A percentile compares a stretch with the other conserved stretches of the same genome.
Evolutionary conservation across 92 coral and sea anemone species (phyloP).

Genomic region (Hydrozoanthus gracilis): DNA sequence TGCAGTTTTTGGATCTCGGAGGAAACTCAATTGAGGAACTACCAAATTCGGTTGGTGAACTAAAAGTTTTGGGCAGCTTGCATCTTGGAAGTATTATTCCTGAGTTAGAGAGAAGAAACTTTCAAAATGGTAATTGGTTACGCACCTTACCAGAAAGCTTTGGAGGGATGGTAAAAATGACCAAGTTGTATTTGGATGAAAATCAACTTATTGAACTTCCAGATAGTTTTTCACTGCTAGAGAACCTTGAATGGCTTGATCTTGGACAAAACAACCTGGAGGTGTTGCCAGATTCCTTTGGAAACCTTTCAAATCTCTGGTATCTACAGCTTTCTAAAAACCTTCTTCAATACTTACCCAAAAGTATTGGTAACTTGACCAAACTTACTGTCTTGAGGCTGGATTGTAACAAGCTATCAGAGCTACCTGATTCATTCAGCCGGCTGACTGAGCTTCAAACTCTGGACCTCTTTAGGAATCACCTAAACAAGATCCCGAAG

Average conservation of each 20-base stretch:
- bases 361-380: conserved; percentile 82
- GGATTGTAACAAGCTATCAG: conserved; percentile 74
- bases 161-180: conserved; percentile 74
- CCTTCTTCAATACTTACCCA: conserved; percentile 72
- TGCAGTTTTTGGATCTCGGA: conserved; percentile 77
- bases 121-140: conserved; percentile 98
- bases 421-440: conserved; percentile 83
- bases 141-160: conserved; percentile 78
- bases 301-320: conserved; percentile 80
- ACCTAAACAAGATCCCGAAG: conserved; percentile 77
- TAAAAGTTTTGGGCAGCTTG: conserved; percentile 70
- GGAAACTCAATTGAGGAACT: conserved; percentile 81
- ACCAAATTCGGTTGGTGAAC: conserved; percentile 88
- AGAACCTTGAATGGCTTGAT: conserved; percentile 87
- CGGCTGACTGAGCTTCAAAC: conserved; percentile 75
- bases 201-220: conserved; percentile 85
- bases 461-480: conserved; percentile 84
- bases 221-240: conserved; percentile 79
- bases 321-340: conserved; percentile 95
- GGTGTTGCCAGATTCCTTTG: conserved; percentile 83
- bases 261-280: conserved; percentile 86
- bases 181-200: conserved; percentile 91
- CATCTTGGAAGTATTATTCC: conserved; percentile 94
- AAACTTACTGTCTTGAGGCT: conserved; percentile 81
- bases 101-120: conserved; percentile 94